Percentiles rank a stretch among this genome's conserved stretches.
phyloP scores from a whole-genome alignment of 2,113 vertebrate genomes.

The Plecotus auritus region DNA sequence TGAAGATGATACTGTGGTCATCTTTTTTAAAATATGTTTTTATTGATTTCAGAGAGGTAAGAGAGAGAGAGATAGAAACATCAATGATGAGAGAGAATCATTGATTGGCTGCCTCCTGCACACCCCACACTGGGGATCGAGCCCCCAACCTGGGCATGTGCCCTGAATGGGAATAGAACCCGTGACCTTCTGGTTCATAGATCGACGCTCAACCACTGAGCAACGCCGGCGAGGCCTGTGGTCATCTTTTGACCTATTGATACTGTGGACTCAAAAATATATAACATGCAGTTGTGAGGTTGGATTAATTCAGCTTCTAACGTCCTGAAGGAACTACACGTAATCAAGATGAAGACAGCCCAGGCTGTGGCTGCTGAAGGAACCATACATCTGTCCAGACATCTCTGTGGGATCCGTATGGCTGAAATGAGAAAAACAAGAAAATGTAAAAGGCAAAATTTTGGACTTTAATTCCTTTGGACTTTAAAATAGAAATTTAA shows the following conservation, averaged over 20 bases:
- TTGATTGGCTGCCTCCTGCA: no score
- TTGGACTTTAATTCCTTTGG: constrained; percentile 16
- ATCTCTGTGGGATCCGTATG: background rate
- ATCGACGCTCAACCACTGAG: no score
- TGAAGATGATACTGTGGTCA: background rate
- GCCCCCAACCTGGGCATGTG: no score
- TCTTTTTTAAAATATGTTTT: background rate
- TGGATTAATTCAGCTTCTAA: constrained; percentile 1
- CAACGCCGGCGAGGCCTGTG: background rate
- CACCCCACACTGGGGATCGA: no score
- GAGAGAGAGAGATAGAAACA: no score
- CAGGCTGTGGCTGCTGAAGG: background rate
- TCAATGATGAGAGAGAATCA: no score
- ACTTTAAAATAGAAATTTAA: constrained; percentile 23
- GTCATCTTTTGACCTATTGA: background rate
- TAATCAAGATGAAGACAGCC: background rate
- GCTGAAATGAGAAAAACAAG: constrained; percentile 25
- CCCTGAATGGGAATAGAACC: no score
- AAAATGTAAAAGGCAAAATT: constrained; percentile 8
- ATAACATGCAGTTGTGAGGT: background rate
- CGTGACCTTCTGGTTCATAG: no score
- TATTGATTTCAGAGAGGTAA: no score
- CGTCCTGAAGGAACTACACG: background rate
- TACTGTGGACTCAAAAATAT: background rate
- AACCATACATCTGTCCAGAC: background rate